These are phyloP conservation scores for Misgurnus anguillicaudatus DNA, from an alignment of 2,113 vertebrate species.

Conservation along the genomic window DNA sequence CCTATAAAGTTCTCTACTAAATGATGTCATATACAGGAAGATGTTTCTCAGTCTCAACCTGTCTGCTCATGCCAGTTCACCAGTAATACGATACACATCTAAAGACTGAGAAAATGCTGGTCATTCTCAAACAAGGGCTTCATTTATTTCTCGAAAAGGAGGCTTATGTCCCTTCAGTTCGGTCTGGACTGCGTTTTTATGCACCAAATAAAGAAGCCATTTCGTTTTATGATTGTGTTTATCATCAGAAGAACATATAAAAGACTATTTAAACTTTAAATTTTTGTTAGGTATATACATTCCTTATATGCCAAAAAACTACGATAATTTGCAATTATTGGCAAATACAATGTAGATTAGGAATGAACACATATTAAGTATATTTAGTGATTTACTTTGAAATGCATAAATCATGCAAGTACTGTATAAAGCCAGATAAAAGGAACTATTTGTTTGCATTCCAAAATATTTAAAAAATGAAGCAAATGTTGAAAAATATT, in stretches of 20 bases:
- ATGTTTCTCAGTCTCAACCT: constrained; percentile 77
- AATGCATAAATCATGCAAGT: no score
- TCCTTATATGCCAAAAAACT: no score
- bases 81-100: constrained; percentile 73
- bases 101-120: constrained; percentile 74
- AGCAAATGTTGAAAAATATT: constrained; percentile 7
- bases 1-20: constrained; percentile 45
- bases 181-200: constrained; percentile 12
- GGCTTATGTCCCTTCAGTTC: constrained; percentile 66
- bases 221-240: constrained; percentile 10
- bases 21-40: constrained; percentile 76
- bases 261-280: not conserved
- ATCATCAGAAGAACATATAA: constrained; percentile 20
- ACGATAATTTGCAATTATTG: not conserved
- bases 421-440: no score
- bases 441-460: no score
- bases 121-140: constrained; percentile 76
- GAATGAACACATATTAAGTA: not conserved
- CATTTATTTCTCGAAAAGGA: constrained; percentile 76
- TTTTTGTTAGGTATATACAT: not conserved
- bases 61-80: constrained; percentile 73
- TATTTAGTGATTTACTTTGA: not conserved
- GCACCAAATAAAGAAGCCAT: constrained; percentile 33
- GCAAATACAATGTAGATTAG: not conserved
- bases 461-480: not conserved